phyloP scores from a whole-genome alignment of 2,888 invertebrate species.

The Hypercompe scribonia region DNA sequence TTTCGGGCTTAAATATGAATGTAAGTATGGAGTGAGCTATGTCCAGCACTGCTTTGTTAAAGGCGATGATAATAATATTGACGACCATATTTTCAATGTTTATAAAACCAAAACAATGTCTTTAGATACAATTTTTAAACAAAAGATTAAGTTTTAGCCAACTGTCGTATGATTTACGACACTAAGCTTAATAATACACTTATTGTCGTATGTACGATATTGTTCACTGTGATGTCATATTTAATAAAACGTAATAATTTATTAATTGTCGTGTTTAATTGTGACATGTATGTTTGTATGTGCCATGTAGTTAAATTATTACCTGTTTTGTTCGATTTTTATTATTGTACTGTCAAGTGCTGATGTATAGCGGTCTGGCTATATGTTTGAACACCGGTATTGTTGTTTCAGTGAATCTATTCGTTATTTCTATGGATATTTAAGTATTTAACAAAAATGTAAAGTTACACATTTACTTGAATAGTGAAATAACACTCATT shows the following conservation, averaged over 20 bases:
- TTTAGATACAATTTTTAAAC: background rate
- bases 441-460: background rate
- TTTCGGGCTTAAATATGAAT: no score
- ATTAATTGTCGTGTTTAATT: background rate
- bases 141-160: background rate
- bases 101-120: background rate
- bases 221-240: background rate
- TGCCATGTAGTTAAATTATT: background rate
- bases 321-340: background rate
- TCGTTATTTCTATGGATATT: background rate
- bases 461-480: no score
- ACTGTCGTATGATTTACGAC: slow-evolving; percentile 6
- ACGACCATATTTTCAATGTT: background rate
- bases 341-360: slow-evolving; percentile 1
- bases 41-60: no score
- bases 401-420: slow-evolving; percentile 4
- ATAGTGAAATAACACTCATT: no score
- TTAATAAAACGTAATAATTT: slow-evolving; percentile 7
- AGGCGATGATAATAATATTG: background rate
- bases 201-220: background rate
- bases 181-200: background rate
- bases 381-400: background rate
- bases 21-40: no score
- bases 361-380: background rate
- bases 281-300: background rate